Evolutionary conservation across 1,140 invertebrate species (phyloP).

Genomic region (Euglossa dilemma): DNA sequence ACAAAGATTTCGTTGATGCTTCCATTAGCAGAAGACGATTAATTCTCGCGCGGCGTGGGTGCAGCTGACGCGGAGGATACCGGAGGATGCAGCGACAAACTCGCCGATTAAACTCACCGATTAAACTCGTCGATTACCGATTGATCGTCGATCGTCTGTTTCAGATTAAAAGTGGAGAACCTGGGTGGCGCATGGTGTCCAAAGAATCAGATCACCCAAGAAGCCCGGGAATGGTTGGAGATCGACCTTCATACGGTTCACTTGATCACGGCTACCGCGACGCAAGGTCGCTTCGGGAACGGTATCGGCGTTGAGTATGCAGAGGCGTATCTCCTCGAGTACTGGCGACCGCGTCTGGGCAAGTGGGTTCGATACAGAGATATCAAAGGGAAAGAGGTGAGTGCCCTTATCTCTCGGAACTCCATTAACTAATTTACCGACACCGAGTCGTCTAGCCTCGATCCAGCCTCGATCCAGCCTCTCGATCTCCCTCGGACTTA

Average conservation of each 20-base stretch:
- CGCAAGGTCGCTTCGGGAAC: conserved; percentile 93
- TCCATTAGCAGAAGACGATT: too few species aligned
- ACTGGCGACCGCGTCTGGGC: conserved; percentile 87
- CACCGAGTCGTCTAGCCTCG: neutral
- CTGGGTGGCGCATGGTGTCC: conserved; percentile 95
- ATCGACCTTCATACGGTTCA: conserved; percentile 89
- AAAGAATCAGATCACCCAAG: conserved; percentile 87
- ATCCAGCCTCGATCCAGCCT: neutral
- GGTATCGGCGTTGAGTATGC: conserved; percentile 91
- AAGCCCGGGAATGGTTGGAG: conserved; percentile 90
- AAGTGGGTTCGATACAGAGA: conserved; percentile 90
- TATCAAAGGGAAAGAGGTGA: conserved; percentile 87
- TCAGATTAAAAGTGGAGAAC: conserved; percentile 89
- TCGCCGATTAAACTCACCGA: too few species aligned
- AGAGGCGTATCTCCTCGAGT: conserved; percentile 90
- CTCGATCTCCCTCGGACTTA: neutral
- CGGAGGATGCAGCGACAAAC: too few species aligned
- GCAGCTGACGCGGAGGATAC: too few species aligned
- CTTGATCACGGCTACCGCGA: conserved; percentile 91
- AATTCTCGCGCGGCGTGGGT: neutral
- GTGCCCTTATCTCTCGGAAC: conserved; percentile 49
- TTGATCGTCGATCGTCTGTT: conserved; percentile 68
- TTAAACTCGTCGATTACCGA: too few species aligned
- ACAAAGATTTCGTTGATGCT: neutral
- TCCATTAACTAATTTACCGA: conserved; percentile 22